A percentile compares a stretch with the other conserved stretches of the same genome.
Conservation (phyloP, 2,797 vertebrate species). For the Aldrovandia affinis region DNA sequence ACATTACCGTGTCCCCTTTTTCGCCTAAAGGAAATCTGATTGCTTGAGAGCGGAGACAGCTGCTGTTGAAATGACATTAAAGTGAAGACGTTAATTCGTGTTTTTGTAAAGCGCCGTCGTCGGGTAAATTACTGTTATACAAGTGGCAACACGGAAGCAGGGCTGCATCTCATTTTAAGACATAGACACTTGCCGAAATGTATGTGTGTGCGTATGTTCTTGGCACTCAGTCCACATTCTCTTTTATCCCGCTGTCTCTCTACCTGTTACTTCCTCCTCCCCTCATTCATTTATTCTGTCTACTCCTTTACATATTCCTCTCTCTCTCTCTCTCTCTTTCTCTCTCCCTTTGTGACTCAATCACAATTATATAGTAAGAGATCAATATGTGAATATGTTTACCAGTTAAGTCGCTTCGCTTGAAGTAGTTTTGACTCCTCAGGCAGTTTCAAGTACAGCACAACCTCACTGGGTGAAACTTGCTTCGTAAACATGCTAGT, state of each 20-base stretch:
- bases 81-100: conserved; percentile 50
- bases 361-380: conserved; percentile 9
- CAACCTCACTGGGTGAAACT: neutral
- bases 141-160: conserved; percentile 55
- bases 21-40: conserved; percentile 46
- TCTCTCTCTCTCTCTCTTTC: neutral
- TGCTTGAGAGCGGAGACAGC: conserved; percentile 50
- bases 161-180: conserved; percentile 46
- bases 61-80: conserved; percentile 55
- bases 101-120: conserved; percentile 46
- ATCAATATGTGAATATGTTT: neutral
- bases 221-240: neutral
- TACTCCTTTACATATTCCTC: neutral
- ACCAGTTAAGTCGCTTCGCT: neutral
- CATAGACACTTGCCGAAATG: too few relatives aligned
- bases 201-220: neutral
- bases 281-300: neutral
- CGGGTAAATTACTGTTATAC: conserved; percentile 52
- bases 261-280: neutral
- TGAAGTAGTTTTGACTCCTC: neutral
- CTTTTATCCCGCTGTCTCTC: neutral
- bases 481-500: neutral
- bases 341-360: neutral
- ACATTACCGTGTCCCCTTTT: conserved; percentile 44
- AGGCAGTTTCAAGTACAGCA: neutral